These are phyloP conservation scores for Cephus pygmeus DNA, from an alignment of 2,888 invertebrate species.

Conservation along the genomic window DNA sequence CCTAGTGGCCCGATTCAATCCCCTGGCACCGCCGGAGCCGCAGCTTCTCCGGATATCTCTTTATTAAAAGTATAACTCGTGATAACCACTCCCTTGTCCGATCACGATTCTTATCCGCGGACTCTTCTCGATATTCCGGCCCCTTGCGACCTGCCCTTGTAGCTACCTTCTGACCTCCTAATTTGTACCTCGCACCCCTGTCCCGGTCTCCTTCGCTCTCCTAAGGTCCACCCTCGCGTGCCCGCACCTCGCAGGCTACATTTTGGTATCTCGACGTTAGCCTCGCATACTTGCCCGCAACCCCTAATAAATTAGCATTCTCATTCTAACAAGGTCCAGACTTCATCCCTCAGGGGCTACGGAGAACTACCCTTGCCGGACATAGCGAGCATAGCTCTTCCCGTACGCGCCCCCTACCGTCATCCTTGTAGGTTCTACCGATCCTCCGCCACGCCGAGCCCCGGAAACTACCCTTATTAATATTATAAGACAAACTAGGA, in stretches of 20 bases:
- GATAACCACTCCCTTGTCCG: slow-evolving; percentile 32
- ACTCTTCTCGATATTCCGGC: neutral
- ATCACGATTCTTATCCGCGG: neutral
- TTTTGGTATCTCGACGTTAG: neutral
- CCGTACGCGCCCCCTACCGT: slow-evolving; percentile 43
- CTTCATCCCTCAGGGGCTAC: slow-evolving; percentile 58
- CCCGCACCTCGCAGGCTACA: neutral
- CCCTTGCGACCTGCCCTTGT: neutral
- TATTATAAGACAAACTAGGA: slow-evolving; percentile 61
- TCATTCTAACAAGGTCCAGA: slow-evolving; percentile 64
- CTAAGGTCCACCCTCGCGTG: neutral
- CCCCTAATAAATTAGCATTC: slow-evolving; percentile 65
- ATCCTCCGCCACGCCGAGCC: slow-evolving; percentile 49
- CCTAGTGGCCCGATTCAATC: slow-evolving; percentile 16
- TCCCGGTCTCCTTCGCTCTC: neutral
- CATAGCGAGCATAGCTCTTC: slow-evolving; percentile 65
- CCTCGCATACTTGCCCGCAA: slow-evolving; percentile 25
- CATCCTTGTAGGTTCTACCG: slow-evolving; percentile 24
- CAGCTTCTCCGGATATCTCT: slow-evolving; percentile 48
- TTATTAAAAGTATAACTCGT: slow-evolving; percentile 63
- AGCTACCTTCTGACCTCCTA: neutral
- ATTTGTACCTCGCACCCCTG: neutral
- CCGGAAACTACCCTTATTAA: slow-evolving; percentile 64
- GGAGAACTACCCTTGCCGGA: slow-evolving; percentile 62
- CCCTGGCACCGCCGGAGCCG: slow-evolving; percentile 17